Evolutionary conservation across 2,888 invertebrate genomes (phyloP).

Genomic region (Diarsia brunnea): DNA sequence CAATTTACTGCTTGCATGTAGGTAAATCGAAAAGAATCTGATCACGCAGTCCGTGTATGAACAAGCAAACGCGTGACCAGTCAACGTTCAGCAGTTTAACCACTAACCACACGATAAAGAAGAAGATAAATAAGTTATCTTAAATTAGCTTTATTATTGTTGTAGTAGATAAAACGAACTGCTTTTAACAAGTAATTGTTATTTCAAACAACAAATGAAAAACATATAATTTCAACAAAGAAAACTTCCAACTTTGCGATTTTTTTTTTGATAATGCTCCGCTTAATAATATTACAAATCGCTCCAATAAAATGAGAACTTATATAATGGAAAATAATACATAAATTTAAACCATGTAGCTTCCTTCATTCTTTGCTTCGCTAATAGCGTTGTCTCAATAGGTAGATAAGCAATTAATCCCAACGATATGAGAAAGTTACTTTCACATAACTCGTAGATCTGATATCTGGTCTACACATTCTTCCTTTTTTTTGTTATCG

Average conservation of each 20-base stretch:
- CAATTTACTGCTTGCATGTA: no score
- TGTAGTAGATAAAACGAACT: not conserved
- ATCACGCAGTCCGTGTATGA: no score
- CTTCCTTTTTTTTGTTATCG: constrained; percentile 43
- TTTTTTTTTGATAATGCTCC: no score
- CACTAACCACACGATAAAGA: no score
- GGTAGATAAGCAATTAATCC: constrained; percentile 31
- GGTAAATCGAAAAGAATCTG: no score
- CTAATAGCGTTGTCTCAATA: constrained; percentile 12
- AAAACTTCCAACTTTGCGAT: not conserved
- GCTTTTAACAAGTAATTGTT: not conserved
- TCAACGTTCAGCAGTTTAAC: no score
- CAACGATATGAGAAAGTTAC: constrained; percentile 60
- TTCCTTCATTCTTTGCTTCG: constrained; percentile 6
- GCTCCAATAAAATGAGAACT: not conserved
- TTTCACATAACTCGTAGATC: constrained; percentile 55
- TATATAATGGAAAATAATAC: not conserved
- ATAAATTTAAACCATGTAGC: not conserved
- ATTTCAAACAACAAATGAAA: not conserved
- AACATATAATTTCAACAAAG: not conserved
- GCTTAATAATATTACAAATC: not conserved
- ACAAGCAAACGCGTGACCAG: no score
- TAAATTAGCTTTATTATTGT: not conserved
- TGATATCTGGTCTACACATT: constrained; percentile 27
- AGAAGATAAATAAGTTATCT: no score